Percentiles rank a stretch among this genome's conserved stretches.
Conservation (phyloP, 2,113 vertebrate species). For the Rhabdornis inornatus region DNA sequence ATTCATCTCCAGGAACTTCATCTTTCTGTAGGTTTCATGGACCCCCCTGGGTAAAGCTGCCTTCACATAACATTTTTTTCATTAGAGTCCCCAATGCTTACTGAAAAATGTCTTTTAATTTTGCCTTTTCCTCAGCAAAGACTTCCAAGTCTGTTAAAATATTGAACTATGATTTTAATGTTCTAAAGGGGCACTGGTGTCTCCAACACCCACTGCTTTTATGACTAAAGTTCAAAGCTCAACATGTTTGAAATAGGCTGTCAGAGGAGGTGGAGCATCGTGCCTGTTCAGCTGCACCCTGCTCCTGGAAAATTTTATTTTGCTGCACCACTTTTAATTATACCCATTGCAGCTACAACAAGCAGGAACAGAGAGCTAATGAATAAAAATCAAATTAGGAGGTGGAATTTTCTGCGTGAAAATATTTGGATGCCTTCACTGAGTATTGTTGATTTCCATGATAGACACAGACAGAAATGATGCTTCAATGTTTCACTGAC, state of each 20-base stretch:
- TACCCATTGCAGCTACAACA: background rate
- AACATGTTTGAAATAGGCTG: background rate
- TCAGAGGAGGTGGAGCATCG: background rate
- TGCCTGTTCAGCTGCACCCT: background rate
- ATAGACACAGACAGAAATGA: background rate
- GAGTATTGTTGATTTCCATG: background rate
- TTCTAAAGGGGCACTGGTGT: background rate
- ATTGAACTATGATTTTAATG: background rate
- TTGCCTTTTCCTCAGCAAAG: background rate
- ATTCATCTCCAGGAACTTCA: background rate
- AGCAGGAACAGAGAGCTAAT: background rate
- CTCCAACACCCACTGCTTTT: background rate
- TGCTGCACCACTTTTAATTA: conserved; percentile 22
- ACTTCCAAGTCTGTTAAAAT: background rate
- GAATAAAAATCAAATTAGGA: conserved; percentile 3
- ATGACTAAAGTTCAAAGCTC: conserved; percentile 6
- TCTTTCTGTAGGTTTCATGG: background rate
- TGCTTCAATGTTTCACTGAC: background rate
- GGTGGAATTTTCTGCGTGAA: background rate
- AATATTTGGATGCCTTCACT: background rate
- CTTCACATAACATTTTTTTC: background rate
- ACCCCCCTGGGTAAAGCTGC: background rate
- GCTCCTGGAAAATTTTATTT: background rate
- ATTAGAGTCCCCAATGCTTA: background rate
- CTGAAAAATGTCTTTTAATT: background rate